Percentiles rank a stretch among this genome's conserved stretches.
Evolutionary conservation across 2,113 vertebrate species (phyloP).

Genomic region (Panurus biarmicus): DNA sequence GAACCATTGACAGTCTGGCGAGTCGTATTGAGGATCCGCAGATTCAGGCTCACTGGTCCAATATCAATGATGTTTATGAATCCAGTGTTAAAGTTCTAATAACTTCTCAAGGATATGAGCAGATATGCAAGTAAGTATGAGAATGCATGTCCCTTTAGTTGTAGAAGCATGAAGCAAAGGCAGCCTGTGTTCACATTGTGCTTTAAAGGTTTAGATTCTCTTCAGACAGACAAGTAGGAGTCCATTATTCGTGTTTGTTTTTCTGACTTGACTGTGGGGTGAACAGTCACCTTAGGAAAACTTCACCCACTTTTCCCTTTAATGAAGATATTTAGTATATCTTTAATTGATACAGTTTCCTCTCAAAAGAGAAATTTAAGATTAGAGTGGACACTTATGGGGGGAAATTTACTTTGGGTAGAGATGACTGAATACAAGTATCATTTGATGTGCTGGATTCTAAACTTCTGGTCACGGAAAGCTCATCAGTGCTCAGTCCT

Average conservation of each 20-base stretch:
- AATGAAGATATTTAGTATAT: neutral
- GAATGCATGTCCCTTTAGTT: neutral
- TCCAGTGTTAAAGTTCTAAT: conserved; percentile 98
- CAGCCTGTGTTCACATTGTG: neutral
- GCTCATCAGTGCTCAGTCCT: neutral
- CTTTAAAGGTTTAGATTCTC: neutral
- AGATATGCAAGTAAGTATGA: conserved; percentile 96
- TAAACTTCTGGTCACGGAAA: neutral
- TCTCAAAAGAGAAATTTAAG: neutral
- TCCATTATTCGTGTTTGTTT: neutral
- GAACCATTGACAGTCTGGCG: conserved; percentile 92
- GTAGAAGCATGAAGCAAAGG: neutral
- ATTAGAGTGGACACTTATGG: neutral
- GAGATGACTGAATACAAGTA: neutral
- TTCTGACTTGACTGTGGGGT: neutral
- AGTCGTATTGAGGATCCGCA: conserved; percentile 95
- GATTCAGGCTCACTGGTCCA: conserved; percentile 99
- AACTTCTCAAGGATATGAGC: conserved; percentile 97
- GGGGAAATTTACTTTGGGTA: neutral
- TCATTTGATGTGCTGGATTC: neutral
- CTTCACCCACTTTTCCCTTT: neutral
- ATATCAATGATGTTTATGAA: conserved; percentile 96
- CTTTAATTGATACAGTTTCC: neutral
- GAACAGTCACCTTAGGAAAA: neutral
- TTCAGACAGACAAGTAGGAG: neutral